These are phyloP conservation scores for Malacoraja senta DNA, from an alignment of 2,797 vertebrate genomes.

Conservation along the genomic window DNA sequence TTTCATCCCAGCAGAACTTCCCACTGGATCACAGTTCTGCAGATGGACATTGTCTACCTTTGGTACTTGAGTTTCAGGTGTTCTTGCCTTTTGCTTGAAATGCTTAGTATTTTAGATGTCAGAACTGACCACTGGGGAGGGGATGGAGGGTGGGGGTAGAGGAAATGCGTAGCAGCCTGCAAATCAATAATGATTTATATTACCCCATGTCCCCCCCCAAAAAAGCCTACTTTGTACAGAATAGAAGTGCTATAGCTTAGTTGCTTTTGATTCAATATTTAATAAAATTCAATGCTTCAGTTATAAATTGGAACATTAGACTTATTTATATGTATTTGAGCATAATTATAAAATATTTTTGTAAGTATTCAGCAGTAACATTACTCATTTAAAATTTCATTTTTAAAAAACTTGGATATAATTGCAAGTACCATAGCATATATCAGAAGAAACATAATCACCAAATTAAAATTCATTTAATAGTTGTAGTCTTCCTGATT, in stretches of 20 bases:
- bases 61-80: constrained; percentile 58
- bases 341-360: not conserved
- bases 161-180: constrained; percentile 29
- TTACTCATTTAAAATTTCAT: not conserved
- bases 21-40: constrained; percentile 59
- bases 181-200: constrained; percentile 22
- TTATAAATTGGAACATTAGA: not conserved
- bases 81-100: constrained; percentile 23
- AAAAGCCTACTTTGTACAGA: not conserved
- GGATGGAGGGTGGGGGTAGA: too few relatives aligned
- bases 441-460: not conserved
- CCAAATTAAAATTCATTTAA: not conserved
- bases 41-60: constrained; percentile 58
- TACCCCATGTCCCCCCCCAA: not conserved
- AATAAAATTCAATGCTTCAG: not conserved
- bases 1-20: constrained; percentile 49
- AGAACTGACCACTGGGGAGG: not conserved
- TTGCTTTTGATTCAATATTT: not conserved
- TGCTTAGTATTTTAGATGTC: constrained; percentile 20
- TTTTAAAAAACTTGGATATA: not conserved
- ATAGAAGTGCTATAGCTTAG: not conserved
- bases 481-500: not conserved
- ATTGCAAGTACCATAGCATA: not conserved
- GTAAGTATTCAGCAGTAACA: not conserved
- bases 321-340: not conserved